phyloP scores from a whole-genome alignment of 2,113 vertebrate species.

The Nettapus auritus region DNA sequence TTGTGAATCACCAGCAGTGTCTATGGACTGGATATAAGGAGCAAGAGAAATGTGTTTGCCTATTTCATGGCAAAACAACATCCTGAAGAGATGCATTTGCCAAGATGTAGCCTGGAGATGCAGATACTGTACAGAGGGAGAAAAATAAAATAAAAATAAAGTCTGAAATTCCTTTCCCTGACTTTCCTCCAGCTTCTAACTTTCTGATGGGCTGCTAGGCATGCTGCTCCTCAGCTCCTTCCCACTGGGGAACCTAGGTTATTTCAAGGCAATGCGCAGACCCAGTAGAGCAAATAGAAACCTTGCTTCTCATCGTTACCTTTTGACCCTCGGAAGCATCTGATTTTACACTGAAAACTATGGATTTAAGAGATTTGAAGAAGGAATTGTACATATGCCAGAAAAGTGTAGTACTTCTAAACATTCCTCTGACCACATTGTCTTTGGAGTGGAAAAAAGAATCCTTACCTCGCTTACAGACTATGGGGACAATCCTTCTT shows the following conservation, averaged over 20 bases:
- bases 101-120: neutral
- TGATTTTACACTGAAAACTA: neutral
- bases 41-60: neutral
- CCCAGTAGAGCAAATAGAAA: neutral
- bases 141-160: neutral
- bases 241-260: neutral
- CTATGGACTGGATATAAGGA: neutral
- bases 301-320: neutral
- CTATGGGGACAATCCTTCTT: neutral
- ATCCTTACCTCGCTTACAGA: neutral
- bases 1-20: constrained; percentile 45
- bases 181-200: neutral
- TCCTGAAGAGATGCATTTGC: neutral
- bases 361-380: neutral
- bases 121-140: neutral
- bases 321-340: neutral
- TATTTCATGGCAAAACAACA: neutral
- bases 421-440: neutral
- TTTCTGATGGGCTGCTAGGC: neutral
- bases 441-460: neutral
- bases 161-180: neutral
- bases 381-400: neutral
- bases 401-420: neutral
- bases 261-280: neutral
- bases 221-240: neutral